Base-by-base conservation (phyloP, 1,140 invertebrate species). In the Aporrectodea caliginosa region DNA sequence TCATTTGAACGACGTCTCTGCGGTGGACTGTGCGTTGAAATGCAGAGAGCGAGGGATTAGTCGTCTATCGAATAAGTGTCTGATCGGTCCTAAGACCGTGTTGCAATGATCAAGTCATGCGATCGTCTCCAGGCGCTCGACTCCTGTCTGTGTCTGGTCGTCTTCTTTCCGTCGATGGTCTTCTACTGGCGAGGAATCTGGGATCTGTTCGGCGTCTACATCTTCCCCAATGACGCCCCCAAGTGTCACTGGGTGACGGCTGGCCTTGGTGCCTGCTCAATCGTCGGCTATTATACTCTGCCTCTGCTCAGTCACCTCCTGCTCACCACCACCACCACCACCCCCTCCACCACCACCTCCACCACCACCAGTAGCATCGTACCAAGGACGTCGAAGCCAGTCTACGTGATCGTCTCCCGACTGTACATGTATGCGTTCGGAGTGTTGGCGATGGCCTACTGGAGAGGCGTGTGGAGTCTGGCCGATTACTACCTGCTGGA, bases 181-280 rank as follows among this genome's bases (percentile, higher is more conserved):
- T 35, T 68, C 33, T 78, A 73, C 70, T 78, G 78, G 78, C 69
- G 78, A 12, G 78, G 78, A 1, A 73, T 78, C 1, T 78, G 78
- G 78, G 78, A 78, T 73, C 33, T 78, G 14, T 78, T 27, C 69
- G 30, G 43, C 16, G n/a, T 70, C 78, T 78, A 78, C 71, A n/a
- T 78, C 35, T 33, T 1, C 31, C 69, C 69, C 27, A 35, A 78
- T 58, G 29, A 30, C n/a, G 68, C 16, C 34, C 27, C 29, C 22
- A 27, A 22, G 74, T 33, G 33, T 34, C 16, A 75, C 22, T 75
- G 74, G 74, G 27, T 2, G 32, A 75, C 35, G 1, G 27, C 74
- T 14, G 32, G 31, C 33, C 27, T 35, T 22, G 74, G 74, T 2
- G 32, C 74, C 16, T 35, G 32, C 35, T 75, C 35, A 30, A 35